A percentile compares a stretch with the other conserved stretches of the same genome.
These are phyloP conservation scores for Psittacula cyanocephala DNA, from an alignment of 2,113 vertebrate species.

Conservation along the genomic window DNA sequence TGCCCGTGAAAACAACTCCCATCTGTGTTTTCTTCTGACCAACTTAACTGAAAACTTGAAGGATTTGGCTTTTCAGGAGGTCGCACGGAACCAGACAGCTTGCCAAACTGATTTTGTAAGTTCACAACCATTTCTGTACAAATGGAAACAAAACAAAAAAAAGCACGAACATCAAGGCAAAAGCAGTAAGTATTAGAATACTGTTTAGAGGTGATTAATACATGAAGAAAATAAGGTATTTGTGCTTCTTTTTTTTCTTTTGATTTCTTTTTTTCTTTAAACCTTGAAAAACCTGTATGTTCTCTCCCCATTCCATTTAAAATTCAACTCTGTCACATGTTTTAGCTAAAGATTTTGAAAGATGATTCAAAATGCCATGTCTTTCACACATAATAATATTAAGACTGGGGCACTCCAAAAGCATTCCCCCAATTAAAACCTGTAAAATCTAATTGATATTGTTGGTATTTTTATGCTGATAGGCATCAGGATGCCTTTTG, in stretches of 20 bases:
- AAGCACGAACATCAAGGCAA: not conserved
- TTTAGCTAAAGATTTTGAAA: not conserved
- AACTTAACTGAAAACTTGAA: slow-evolving; percentile 86
- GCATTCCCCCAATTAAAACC: not conserved
- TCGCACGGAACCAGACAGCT: slow-evolving; percentile 60
- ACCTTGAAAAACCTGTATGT: not conserved
- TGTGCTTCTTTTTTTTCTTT: not conserved
- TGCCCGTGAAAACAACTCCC: slow-evolving; percentile 79
- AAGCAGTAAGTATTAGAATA: not conserved
- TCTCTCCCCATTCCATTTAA: not conserved
- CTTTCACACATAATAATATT: not conserved
- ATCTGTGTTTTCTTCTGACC: slow-evolving; percentile 76
- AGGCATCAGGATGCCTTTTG: not conserved
- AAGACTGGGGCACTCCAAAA: not conserved
- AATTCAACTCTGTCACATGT: not conserved
- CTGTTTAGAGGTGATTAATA: not conserved
- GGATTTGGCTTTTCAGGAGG: slow-evolving; percentile 39
- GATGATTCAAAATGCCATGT: not conserved
- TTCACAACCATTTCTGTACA: slow-evolving; percentile 81
- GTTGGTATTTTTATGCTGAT: not conserved
- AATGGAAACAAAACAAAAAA: not conserved
- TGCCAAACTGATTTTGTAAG: slow-evolving; percentile 81
- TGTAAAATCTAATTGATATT: not conserved
- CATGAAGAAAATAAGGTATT: not conserved
- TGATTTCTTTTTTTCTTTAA: not conserved